Percentiles rank a stretch among this genome's conserved stretches.
Conservation (phyloP, 2,888 invertebrate genomes). For the Tiphia femorata region DNA sequence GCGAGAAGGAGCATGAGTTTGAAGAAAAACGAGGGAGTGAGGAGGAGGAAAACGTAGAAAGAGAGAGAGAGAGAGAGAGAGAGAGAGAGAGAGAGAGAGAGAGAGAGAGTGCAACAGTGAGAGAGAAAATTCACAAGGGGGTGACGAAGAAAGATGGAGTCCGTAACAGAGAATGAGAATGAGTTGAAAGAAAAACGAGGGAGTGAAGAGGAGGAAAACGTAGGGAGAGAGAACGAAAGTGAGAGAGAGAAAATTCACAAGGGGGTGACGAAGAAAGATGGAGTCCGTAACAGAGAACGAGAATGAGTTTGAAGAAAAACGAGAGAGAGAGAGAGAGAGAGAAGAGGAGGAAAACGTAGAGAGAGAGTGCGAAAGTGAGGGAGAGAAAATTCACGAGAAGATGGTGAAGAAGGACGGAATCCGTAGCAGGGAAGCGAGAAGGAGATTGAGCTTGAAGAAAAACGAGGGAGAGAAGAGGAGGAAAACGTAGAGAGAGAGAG, state of each 20-base stretch:
- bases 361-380: neutral
- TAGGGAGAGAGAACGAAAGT: neutral
- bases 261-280: constrained; percentile 1
- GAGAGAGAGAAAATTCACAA: constrained; percentile 3
- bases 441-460: constrained; percentile 12
- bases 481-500: constrained; percentile 3
- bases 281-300: neutral
- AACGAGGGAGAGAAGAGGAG: constrained; percentile 12
- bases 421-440: constrained; percentile 11
- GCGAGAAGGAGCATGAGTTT: neutral
- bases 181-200: neutral
- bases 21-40: neutral
- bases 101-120: no score
- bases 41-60: neutral
- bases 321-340: constrained; percentile 3
- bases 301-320: neutral
- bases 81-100: neutral
- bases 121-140: neutral
- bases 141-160: neutral
- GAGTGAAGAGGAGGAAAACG: neutral
- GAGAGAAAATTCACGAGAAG: constrained; percentile 8
- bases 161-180: neutral
- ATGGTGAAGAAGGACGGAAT: neutral
- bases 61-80: no score
- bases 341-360: neutral